These are phyloP conservation scores for Charina bottae DNA, from an alignment of 2,113 vertebrate genomes.

Conservation along the genomic window DNA sequence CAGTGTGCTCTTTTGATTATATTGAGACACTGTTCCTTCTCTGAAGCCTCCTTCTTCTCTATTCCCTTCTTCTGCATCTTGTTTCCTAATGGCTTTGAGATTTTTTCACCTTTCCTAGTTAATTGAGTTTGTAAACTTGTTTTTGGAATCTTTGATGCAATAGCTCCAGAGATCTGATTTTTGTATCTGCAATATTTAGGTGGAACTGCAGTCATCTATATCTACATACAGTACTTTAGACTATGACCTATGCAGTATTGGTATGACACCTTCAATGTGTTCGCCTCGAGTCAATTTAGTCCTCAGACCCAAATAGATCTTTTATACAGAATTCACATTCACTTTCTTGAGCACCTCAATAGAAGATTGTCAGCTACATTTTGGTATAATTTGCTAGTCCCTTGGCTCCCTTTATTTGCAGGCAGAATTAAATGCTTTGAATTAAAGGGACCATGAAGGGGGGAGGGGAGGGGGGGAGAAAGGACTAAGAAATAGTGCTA, in stretches of 20 bases:
- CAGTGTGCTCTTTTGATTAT: no score
- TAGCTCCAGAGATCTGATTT: neutral
- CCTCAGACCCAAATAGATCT: neutral
- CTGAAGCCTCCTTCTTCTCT: neutral
- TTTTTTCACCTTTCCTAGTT: neutral
- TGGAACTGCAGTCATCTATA: neutral
- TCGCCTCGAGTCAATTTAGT: neutral
- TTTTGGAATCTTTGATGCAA: neutral
- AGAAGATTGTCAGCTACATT: neutral
- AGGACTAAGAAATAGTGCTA: neutral
- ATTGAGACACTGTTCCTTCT: no score
- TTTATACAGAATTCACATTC: neutral
- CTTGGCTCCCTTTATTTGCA: neutral
- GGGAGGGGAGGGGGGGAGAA: neutral
- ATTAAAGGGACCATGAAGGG: neutral
- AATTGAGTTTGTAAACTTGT: neutral
- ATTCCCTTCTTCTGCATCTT: neutral
- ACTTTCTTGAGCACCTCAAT: neutral
- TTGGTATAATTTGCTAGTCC: neutral
- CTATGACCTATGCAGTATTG: neutral
- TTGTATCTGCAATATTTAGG: neutral
- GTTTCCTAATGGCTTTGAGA: neutral
- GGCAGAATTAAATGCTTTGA: neutral
- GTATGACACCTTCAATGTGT: neutral
- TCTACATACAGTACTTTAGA: neutral